These are phyloP conservation scores for Heliconius hermathena DNA, from an alignment of 1,140 invertebrate species.

Conservation along the genomic window DNA sequence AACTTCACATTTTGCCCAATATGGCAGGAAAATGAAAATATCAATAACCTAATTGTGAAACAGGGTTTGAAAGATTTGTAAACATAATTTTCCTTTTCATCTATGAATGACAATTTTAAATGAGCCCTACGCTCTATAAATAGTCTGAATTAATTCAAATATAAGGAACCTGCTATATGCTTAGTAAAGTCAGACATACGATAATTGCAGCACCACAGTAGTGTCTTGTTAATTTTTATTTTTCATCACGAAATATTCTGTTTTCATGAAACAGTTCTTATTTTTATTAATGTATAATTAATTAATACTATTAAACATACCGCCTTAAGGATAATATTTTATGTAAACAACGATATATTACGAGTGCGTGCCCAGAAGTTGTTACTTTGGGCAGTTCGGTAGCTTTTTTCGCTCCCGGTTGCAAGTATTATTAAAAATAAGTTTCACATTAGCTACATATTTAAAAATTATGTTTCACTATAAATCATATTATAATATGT, in stretches of 20 bases:
- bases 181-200: not conserved
- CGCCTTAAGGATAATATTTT: conserved; percentile 9
- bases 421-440: conserved; percentile 49
- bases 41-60: too few species aligned
- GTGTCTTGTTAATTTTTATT: not conserved
- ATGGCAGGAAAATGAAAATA: too few species aligned
- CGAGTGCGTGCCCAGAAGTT: conserved; percentile 26
- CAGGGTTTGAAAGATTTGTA: too few species aligned
- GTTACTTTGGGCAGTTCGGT: conserved; percentile 42
- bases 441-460: conserved; percentile 60
- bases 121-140: too few species aligned
- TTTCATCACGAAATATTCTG: not conserved
- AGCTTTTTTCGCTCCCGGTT: conserved; percentile 47
- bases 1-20: too few species aligned
- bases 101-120: too few species aligned
- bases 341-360: conserved; percentile 16
- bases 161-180: too few species aligned
- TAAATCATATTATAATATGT: conserved; percentile 66
- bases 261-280: not conserved
- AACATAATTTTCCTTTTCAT: too few species aligned
- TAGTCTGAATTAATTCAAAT: too few species aligned
- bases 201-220: not conserved
- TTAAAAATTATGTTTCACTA: conserved; percentile 69
- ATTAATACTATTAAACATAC: conserved; percentile 2
- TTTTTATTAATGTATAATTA: not conserved